phyloP scores from a whole-genome alignment of 2,113 vertebrate genomes.

The Aphelocoma coerulescens region DNA sequence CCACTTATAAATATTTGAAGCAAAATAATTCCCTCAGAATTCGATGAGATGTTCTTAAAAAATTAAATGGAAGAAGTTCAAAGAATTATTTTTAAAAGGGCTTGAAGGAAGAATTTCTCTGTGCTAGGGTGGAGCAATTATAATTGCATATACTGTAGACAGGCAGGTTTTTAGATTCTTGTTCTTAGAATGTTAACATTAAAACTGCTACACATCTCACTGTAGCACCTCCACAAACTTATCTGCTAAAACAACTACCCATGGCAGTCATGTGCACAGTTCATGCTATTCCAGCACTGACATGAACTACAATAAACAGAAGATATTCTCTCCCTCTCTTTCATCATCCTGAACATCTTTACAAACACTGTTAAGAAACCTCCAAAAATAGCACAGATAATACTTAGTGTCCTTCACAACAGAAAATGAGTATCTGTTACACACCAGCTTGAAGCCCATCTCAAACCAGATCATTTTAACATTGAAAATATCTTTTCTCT shows the following conservation, averaged over 20 bases:
- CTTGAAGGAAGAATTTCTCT: slow-evolving; percentile 10
- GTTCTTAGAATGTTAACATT: not conserved
- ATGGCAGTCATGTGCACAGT: not conserved
- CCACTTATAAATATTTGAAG: slow-evolving; percentile 6
- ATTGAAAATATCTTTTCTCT: accelerated
- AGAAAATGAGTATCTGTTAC: not conserved
- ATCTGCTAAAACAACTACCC: not conserved
- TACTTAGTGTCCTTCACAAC: not conserved
- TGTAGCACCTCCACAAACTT: not conserved
- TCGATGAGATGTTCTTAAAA: not conserved
- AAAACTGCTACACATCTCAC: not conserved
- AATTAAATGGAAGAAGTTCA: slow-evolving; percentile 24
- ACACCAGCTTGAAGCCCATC: not conserved
- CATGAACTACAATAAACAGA: not conserved
- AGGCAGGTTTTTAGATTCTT: not conserved
- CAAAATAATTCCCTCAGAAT: slow-evolving; percentile 1
- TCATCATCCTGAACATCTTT: not conserved
- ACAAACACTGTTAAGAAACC: not conserved
- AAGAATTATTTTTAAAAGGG: slow-evolving; percentile 1
- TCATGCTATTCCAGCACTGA: not conserved
- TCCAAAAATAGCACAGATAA: not conserved
- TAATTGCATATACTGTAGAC: not conserved
- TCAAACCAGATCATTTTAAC: not conserved
- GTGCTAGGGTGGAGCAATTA: not conserved
- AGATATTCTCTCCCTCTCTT: not conserved